Percentiles rank a stretch among this genome's conserved stretches.
phyloP scores from a whole-genome alignment of 2,888 invertebrate genomes.

The Meteorus cinctellus region DNA sequence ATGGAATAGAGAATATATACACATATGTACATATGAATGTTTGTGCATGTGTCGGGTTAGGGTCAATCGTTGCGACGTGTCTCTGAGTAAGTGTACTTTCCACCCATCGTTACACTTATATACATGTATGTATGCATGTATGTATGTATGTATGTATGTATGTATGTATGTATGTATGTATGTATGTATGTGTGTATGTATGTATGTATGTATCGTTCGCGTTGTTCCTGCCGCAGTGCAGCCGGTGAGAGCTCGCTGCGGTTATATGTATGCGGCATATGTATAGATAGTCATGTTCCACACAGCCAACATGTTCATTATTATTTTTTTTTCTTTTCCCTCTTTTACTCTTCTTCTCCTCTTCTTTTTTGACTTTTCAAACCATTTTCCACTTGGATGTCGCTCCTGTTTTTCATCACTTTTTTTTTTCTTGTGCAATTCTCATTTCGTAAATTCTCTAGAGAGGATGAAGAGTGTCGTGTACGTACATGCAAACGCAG shows the following conservation, averaged over 20 bases:
- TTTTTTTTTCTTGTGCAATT: conserved; percentile 7
- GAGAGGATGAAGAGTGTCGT: neutral
- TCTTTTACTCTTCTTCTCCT: neutral
- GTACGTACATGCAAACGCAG: neutral
- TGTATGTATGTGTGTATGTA: neutral
- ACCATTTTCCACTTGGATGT: conserved; percentile 18
- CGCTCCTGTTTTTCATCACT: conserved; percentile 1
- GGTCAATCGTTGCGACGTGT: conserved; percentile 41
- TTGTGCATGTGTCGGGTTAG: conserved; percentile 29
- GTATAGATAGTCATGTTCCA: neutral
- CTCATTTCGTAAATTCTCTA: conserved; percentile 24
- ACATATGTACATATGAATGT: conserved; percentile 4
- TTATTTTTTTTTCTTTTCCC: neutral
- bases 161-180: neutral
- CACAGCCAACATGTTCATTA: neutral
- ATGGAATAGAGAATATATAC: neutral
- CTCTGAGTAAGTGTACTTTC: conserved; percentile 9
- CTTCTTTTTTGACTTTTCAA: conserved; percentile 5
- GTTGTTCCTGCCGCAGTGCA: conserved; percentile 40
- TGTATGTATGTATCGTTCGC: neutral
- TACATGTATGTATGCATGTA: neutral
- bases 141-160: neutral
- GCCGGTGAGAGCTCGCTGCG: conserved; percentile 15
- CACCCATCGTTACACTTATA: neutral
- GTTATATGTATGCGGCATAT: neutral